Base-by-base conservation (phyloP, 1,140 invertebrate genomes). In the Prorops nasuta region DNA sequence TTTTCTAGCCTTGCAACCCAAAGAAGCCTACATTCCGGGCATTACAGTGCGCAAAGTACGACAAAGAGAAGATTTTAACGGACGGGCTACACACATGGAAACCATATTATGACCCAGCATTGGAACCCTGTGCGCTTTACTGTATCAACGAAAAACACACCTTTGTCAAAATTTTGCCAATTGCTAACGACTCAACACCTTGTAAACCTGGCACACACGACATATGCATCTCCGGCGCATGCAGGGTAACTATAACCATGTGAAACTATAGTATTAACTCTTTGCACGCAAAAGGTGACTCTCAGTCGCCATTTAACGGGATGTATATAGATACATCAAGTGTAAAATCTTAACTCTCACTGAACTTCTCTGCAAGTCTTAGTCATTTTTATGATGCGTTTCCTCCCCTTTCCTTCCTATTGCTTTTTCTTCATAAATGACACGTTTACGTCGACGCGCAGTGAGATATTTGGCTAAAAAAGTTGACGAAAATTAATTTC, bases 31-130 rank as follows among this genome's bases (percentile, higher is more conserved):
- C 74, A 18, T 87, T 83, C 63, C 67, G 84, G 34, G 78, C 79
- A 1, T 44, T 69, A 0, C 86, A 88, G 58, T 88, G 86, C 63
- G 43, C 76, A 6, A 77, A 79, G 38, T 82, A 80, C 59, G 79
- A 86, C 57, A 74, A 67, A 2, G 64, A 76, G 42, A 40, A 51
- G 12, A 37, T 63, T 14, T 50, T 71, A 1, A 59, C 62, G 22
- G 67, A 77, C 37, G 75, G 67, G 0, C 16, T 68, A 3, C 65
- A 77, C 47, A 66, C 37, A 24, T 87, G 86, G 86, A 65, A 66
- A 28, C 77, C 83, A 1, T 79, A 79, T 32, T 47, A 69, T 4
- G 68, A 66, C 3, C 54, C 72, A 54, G 67, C 79, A 78, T 71
- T 69, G 10, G 73, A 80, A 8, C 71, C 77, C 0, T 86, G 84